phyloP scores from a whole-genome alignment of 2,888 invertebrate species.

The Mesoligia furuncula region DNA sequence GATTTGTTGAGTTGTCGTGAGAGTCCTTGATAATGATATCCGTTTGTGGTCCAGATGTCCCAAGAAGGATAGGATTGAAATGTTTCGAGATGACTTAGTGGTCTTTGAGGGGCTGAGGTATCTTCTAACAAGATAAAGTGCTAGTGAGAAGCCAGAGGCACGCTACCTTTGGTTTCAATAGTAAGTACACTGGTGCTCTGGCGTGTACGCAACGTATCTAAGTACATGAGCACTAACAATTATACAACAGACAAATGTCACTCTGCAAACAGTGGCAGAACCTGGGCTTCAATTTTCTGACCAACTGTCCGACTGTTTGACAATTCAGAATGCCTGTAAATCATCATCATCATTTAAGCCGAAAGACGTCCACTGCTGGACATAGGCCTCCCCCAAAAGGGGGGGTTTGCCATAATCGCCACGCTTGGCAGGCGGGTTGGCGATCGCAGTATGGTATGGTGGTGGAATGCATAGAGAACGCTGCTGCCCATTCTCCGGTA shows the following conservation, averaged over 20 bases:
- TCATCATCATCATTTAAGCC: no score
- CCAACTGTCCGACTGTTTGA: no score
- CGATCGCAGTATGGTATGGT: no score
- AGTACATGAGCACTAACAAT: background rate
- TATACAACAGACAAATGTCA: background rate
- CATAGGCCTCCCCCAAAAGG: no score
- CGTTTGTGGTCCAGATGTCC: constrained; percentile 32
- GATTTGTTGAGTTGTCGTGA: constrained; percentile 52
- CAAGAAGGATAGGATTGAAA: constrained; percentile 24
- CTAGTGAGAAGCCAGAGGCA: background rate
- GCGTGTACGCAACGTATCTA: background rate
- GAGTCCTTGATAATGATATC: constrained; percentile 38
- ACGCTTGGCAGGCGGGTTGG: no score
- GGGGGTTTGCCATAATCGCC: no score
- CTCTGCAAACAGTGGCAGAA: background rate
- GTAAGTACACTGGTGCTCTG: no score
- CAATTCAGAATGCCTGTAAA: background rate
- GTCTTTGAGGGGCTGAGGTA: background rate
- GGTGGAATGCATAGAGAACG: no score
- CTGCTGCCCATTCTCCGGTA: no score
- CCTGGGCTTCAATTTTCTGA: no score
- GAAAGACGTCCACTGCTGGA: no score
- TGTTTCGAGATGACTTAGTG: constrained; percentile 6
- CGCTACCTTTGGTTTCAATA: background rate
- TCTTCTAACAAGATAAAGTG: background rate